Base-by-base conservation (phyloP, 2,888 invertebrate species). In the Cetonia aurata region DNA sequence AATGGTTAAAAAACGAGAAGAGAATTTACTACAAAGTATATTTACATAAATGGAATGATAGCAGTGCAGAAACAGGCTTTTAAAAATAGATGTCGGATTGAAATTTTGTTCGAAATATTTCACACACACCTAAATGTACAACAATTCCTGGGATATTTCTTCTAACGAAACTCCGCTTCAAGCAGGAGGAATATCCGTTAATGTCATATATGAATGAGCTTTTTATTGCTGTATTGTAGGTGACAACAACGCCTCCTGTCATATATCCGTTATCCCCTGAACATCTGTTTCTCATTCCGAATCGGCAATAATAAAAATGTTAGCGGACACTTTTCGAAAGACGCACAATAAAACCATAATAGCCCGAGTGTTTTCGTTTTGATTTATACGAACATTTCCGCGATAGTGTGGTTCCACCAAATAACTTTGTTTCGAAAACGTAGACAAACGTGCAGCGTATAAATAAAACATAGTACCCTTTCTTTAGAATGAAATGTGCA, bases 301-400 rank as follows among this genome's bases (percentile, higher is more conserved):
- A 42, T 52, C 53, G 6, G 52, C 53, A 42, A 53, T 66, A 66
- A 66, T 66, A 66, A 66, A 66, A 66, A 66, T 66, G 66, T 66
- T 66, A 66, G 50, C 66, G n/a, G 41, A 15, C 9, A 17, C 15
- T 41, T 53, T n/a, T 41, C 41, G 42, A 33, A 50, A 65, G 33
- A 12, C 37, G 13, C 15, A 41, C 62, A 65, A 65, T 65, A 65
- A 65, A 65, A 65, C 62, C 17, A 65, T 52, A 41, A 50, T 48
- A 52, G n/a, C 19, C 9, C 42, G 19, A n/a, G 31, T 37, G 37
- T 37, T 65, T 65, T 65, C 52, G 31, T 65, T 65, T 65, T 65
- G 62, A 65, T 65, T 65, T 65, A 65, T 65, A 37, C 62, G 57
- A n/a, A 57, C 41, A 42, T 57, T 42, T 19, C 17, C 9, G 42